Evolutionary conservation across 2,797 vertebrate genomes (phyloP).

Genomic region (Sciurus vulgaris): DNA sequence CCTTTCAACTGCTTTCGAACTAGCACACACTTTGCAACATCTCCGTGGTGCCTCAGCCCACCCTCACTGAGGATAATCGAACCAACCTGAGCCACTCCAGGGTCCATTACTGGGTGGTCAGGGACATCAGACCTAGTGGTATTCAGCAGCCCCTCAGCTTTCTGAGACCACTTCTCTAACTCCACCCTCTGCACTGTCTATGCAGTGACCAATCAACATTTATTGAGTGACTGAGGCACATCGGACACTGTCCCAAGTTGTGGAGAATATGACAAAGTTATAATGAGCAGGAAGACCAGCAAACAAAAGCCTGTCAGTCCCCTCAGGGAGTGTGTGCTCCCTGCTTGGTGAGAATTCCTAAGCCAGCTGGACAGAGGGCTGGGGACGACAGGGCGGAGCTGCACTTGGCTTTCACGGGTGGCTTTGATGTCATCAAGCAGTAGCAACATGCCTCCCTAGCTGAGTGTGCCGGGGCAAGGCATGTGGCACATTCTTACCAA

Average conservation of each 20-base stretch:
- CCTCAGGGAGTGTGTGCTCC: neutral
- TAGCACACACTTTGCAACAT: neutral
- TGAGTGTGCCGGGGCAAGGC: neutral
- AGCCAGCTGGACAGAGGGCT: conserved; percentile 61
- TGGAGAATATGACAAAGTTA: neutral
- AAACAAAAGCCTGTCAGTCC: neutral
- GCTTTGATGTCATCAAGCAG: conserved; percentile 73
- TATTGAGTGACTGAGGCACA: neutral
- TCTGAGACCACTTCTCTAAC: fast-evolving
- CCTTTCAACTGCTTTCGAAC: neutral
- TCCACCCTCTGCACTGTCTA: neutral
- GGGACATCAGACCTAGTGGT: too few relatives aligned
- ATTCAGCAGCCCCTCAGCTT: neutral
- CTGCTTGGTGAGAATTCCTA: conserved; percentile 52
- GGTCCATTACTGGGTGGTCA: neutral
- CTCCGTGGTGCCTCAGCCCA: neutral
- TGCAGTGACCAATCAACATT: neutral
- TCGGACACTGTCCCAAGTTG: neutral
- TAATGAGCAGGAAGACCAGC: neutral
- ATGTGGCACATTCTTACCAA: conserved; percentile 25
- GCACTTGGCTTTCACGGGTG: conserved; percentile 67
- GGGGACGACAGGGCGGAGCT: conserved; percentile 10
- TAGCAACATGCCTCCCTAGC: neutral
- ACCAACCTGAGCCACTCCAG: neutral
- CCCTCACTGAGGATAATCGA: neutral